Conservation (phyloP, 2,797 vertebrate genomes). For the Sarcophilus harrisii region DNA sequence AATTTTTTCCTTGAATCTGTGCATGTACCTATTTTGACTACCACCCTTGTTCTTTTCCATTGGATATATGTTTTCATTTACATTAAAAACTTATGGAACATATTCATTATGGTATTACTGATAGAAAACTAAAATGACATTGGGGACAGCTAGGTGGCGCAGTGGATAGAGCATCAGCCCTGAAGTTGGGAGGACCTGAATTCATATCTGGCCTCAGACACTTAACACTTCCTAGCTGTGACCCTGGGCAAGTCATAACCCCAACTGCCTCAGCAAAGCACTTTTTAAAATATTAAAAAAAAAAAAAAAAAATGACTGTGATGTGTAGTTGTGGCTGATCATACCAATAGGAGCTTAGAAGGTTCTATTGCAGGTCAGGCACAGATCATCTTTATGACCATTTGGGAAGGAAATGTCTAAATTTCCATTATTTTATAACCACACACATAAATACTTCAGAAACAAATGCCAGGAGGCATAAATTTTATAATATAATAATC, state of each 20-base stretch:
- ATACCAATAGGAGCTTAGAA: neutral
- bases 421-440: neutral
- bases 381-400: neutral
- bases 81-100: neutral
- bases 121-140: neutral
- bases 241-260: too few relatives aligned
- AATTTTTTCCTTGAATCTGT: neutral
- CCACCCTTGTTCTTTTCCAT: neutral
- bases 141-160: too few relatives aligned
- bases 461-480: neutral
- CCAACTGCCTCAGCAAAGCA: too few relatives aligned
- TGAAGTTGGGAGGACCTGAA: too few relatives aligned
- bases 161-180: too few relatives aligned
- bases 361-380: too few relatives aligned
- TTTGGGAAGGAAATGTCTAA: neutral
- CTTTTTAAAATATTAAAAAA: too few relatives aligned
- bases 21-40: neutral
- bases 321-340: neutral
- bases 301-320: too few relatives aligned
- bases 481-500: neutral
- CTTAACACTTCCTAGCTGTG: too few relatives aligned
- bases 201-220: too few relatives aligned
- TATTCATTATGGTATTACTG: slow-evolving; percentile 7
- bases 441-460: neutral
- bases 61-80: slow-evolving; percentile 16